Evolutionary conservation across 1,140 invertebrate species (phyloP).

Genomic region (Stegodyphus mimosarum): DNA sequence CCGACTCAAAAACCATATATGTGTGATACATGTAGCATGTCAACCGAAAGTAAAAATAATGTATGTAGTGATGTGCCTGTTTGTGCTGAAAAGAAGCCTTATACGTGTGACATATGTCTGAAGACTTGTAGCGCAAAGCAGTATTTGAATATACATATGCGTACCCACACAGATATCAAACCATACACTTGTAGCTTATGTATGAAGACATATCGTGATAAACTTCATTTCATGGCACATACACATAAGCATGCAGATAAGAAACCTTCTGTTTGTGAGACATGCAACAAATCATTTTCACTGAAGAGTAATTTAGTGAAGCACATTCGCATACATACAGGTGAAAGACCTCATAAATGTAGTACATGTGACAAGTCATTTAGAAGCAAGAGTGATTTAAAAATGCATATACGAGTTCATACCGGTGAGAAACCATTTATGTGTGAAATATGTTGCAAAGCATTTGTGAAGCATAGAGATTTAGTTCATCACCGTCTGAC

Average conservation of each 20-base stretch:
- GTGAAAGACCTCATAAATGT: not conserved
- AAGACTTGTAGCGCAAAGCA: too few relatives aligned
- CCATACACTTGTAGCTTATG: too few relatives aligned
- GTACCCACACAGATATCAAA: too few relatives aligned
- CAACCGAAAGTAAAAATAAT: too few relatives aligned
- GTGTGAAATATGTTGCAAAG: not conserved
- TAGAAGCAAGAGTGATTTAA: not conserved
- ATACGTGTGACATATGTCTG: too few relatives aligned
- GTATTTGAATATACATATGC: too few relatives aligned
- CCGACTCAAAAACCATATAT: too few relatives aligned
- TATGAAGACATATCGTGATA: too few relatives aligned
- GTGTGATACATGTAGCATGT: too few relatives aligned
- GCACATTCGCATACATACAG: not conserved
- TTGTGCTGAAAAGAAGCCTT: too few relatives aligned
- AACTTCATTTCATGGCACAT: not conserved
- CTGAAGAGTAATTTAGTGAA: not conserved
- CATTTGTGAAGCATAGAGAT: not conserved
- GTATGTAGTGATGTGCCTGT: too few relatives aligned
- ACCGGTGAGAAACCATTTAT: not conserved
- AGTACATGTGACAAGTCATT: not conserved
- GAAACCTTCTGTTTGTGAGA: not conserved
- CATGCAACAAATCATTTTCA: not conserved
- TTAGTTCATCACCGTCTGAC: conserved; percentile 91
- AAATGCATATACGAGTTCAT: not conserved
- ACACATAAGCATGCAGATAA: not conserved